Base-by-base conservation (phyloP, 2,113 vertebrate genomes). In the Bufo bufo region DNA sequence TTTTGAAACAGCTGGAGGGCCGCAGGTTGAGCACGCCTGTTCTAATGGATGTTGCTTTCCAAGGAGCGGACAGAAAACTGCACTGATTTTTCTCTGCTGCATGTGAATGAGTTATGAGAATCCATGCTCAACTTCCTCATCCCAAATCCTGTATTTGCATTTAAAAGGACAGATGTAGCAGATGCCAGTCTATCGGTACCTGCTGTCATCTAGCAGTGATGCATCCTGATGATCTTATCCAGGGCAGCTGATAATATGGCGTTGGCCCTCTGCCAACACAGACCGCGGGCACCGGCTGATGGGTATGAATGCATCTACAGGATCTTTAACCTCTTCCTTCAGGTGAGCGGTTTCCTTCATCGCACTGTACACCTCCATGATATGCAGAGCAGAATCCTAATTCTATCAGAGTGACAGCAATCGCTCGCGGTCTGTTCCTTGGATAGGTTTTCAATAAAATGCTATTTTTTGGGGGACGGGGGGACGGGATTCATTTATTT, bases 401-500 rank as follows among this genome's bases (percentile, higher is more conserved):
- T 74, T 19, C 3, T 19, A 74, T 74, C 71, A 19, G 45, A 75
- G 45, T 75, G 72, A 75, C 72, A 50, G 72, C 72, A 11, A 49
- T 49, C 11, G 47, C 72, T 75, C 45, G 72, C 45, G 8, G 47
- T 50, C 72, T 75, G 1, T 75, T 75, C 45, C 8, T 20, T 8
- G 45, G 16, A 71, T 74, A 74, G 45, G 49, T 49, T 47, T 74
- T 74, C 16, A 49, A 75, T 75, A 50, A 20, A 4, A 3, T 50
- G 19, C 50, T 50, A 10, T 75, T 50, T 50, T 20, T 20, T 11
- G 20, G 49, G 49, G 49, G 10, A 3, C 16, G 4, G 6, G 20
- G 47, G 20, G 49, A 4, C 2, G 45, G 4, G 6, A 50, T 17
- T 86, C 85, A 86, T 86, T 80, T 86, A 86, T 86, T 86, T 86